These are phyloP conservation scores for Aleiodes sp. DNA, from an alignment of 1,140 invertebrate species.

Conservation along the genomic window DNA sequence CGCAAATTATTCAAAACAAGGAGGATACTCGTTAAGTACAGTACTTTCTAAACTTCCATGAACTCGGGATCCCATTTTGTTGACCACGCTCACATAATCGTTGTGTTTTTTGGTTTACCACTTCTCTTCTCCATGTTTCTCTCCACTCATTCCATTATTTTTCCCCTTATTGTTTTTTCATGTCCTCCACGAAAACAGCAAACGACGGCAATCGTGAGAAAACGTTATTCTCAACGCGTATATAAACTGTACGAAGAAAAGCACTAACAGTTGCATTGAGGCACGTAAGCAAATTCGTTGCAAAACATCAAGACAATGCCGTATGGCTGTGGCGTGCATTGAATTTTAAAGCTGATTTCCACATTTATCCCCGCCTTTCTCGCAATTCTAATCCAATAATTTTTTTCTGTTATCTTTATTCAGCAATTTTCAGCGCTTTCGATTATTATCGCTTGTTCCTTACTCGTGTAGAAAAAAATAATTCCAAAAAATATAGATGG, in stretches of 20 bases:
- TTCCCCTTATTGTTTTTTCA: background rate
- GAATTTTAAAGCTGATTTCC: constrained; percentile 52
- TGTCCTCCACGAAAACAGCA: constrained; percentile 11
- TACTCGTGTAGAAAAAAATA: too few relatives aligned
- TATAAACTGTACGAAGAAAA: constrained; percentile 46
- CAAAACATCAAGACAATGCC: constrained; percentile 61
- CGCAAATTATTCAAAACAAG: too few relatives aligned
- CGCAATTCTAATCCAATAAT: constrained; percentile 13
- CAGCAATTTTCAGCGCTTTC: background rate
- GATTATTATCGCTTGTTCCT: too few relatives aligned
- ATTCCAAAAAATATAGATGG: too few relatives aligned
- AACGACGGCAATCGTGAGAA: constrained; percentile 37
- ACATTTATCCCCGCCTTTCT: background rate
- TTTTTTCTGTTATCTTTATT: background rate
- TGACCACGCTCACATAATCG: background rate
- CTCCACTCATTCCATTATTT: background rate
- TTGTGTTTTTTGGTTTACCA: constrained; percentile 6
- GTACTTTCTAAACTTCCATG: too few relatives aligned
- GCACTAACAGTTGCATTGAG: constrained; percentile 44
- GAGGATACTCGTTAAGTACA: too few relatives aligned
- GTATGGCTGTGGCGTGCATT: constrained; percentile 50
- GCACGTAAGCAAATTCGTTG: constrained; percentile 61
- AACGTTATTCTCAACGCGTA: constrained; percentile 52
- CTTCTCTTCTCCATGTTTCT: background rate
- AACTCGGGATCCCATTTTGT: background rate